These are phyloP conservation scores for Drosophila borealis DNA, from an alignment of 2,888 invertebrate genomes.

Conservation along the genomic window DNA sequence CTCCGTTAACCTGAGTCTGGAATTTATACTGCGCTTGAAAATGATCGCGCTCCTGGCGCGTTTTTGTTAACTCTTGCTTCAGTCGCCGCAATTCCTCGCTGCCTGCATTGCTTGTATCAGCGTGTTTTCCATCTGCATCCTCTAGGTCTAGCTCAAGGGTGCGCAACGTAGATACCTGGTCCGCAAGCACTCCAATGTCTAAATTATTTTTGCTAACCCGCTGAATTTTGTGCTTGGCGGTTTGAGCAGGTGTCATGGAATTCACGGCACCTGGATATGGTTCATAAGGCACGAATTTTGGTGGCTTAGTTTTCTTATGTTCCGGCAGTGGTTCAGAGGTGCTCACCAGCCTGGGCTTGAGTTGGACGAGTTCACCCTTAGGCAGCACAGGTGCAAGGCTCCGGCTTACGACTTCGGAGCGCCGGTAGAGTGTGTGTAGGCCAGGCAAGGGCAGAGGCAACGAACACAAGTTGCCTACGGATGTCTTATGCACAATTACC, in stretches of 20 bases:
- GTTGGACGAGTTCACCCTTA: conserved; percentile 86
- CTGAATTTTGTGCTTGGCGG: conserved; percentile 62
- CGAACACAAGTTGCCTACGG: not conserved
- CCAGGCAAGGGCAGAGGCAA: conserved; percentile 65
- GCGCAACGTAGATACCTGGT: conserved; percentile 90
- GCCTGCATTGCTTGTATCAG: conserved; percentile 54
- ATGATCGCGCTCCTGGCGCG: conserved; percentile 89
- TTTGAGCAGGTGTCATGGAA: conserved; percentile 87
- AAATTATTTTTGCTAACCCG: conserved; percentile 86
- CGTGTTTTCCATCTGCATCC: conserved; percentile 81
- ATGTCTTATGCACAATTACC: conserved; percentile 53
- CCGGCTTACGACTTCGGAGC: conserved; percentile 68
- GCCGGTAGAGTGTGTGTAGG: conserved; percentile 78
- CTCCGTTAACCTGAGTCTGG: conserved; percentile 95
- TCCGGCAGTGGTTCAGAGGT: conserved; percentile 57
- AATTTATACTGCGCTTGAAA: conserved; percentile 93
- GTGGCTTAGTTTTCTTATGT: conserved; percentile 86
- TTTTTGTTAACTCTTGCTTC: conserved; percentile 81
- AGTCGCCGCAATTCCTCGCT: conserved; percentile 55
- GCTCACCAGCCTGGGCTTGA: conserved; percentile 88
- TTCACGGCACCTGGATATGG: conserved; percentile 94
- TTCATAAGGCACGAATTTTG: conserved; percentile 95
- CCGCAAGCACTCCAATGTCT: conserved; percentile 88
- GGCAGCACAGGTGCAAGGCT: conserved; percentile 86
- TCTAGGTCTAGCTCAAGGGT: conserved; percentile 87